A percentile compares a stretch with the other conserved stretches of the same genome.
Evolutionary conservation across 2,888 invertebrate species (phyloP).

Genomic region (Epinotia demarniana): DNA sequence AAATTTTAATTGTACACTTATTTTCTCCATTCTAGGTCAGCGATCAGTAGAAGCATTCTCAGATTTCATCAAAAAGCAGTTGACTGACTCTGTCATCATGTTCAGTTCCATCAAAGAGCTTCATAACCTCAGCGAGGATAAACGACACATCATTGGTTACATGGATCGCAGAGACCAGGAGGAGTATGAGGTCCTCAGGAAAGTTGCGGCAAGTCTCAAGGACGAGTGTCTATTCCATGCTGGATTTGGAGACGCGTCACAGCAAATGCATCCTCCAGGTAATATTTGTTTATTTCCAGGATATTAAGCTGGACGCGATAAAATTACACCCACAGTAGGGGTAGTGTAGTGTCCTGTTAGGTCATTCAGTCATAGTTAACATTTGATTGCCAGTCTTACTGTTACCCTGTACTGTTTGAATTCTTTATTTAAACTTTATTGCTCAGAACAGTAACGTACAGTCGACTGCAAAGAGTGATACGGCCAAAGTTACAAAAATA

Average conservation of each 20-base stretch:
- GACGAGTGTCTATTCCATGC: slow-evolving; percentile 98
- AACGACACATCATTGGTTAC: slow-evolving; percentile 95
- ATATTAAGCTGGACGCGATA: too few relatives aligned
- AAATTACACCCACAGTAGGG: too few relatives aligned
- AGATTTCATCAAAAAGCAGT: slow-evolving; percentile 94
- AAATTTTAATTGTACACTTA: background rate
- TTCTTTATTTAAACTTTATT: too few relatives aligned
- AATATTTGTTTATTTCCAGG: slow-evolving; percentile 47
- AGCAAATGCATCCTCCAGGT: slow-evolving; percentile 94
- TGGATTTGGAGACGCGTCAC: slow-evolving; percentile 93
- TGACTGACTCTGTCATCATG: slow-evolving; percentile 93
- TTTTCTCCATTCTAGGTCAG: slow-evolving; percentile 76
- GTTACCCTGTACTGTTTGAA: too few relatives aligned
- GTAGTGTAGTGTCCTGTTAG: too few relatives aligned
- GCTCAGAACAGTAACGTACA: too few relatives aligned
- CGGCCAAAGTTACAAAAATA: too few relatives aligned
- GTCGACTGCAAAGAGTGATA: too few relatives aligned
- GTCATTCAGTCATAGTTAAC: too few relatives aligned
- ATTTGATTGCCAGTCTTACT: too few relatives aligned
- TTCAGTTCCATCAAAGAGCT: slow-evolving; percentile 90
- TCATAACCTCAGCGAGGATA: slow-evolving; percentile 90
- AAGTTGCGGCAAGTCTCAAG: slow-evolving; percentile 94
- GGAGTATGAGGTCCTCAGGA: slow-evolving; percentile 91
- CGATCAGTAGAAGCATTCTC: slow-evolving; percentile 96
- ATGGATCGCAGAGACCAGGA: slow-evolving; percentile 92